Evolutionary conservation across 2,888 invertebrate species (phyloP).

Genomic region (Drosophila tanythrix): DNA sequence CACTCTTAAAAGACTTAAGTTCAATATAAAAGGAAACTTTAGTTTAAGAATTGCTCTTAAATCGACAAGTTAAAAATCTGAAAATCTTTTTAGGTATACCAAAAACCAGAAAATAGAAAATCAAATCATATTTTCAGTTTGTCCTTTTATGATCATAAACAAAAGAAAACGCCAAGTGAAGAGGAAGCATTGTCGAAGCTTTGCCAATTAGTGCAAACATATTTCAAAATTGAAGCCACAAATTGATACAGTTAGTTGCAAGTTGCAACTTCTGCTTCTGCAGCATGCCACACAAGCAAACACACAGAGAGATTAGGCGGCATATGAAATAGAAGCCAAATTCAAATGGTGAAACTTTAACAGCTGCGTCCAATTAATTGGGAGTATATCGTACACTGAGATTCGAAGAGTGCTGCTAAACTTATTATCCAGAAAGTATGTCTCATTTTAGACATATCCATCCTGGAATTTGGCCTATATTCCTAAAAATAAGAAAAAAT

Average conservation of each 20-base stretch:
- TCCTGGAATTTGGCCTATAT: no score
- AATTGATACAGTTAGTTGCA: not conserved
- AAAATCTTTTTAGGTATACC: not conserved
- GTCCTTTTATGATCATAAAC: not conserved
- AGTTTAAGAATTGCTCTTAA: not conserved
- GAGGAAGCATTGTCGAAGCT: not conserved
- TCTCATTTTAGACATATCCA: not conserved
- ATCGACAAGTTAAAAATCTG: not conserved
- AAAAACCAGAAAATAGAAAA: not conserved
- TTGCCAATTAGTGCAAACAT: conserved; percentile 25
- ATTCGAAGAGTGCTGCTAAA: not conserved
- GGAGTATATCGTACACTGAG: not conserved
- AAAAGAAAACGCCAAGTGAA: not conserved
- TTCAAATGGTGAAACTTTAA: conserved; percentile 46
- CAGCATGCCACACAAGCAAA: conserved; percentile 4
- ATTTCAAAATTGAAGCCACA: not conserved
- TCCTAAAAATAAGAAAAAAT: no score
- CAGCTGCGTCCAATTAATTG: conserved; percentile 56
- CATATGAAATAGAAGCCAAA: conserved; percentile 4
- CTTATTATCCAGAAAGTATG: not conserved
- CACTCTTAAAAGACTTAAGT: not conserved
- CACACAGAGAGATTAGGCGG: conserved; percentile 10
- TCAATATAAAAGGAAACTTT: not conserved
- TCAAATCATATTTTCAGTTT: not conserved
- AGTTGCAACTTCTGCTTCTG: conserved; percentile 12